Base-by-base conservation (phyloP, 2,888 invertebrate genomes). In the Perithous albicinctus region DNA sequence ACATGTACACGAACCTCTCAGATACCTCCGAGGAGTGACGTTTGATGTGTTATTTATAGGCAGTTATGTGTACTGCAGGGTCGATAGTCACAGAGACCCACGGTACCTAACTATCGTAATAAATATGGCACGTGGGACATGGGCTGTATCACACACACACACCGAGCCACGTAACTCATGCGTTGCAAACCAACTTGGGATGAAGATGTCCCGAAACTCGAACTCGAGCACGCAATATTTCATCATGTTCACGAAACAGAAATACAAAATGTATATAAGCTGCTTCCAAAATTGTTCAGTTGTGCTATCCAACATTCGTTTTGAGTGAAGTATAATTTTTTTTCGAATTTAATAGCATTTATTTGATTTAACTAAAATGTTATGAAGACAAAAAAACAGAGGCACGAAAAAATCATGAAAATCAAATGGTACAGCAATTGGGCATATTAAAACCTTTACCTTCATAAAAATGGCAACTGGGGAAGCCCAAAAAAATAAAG, bases 11-110 rank as follows among this genome's bases (percentile, higher is more conserved):
- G 23, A 78, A 56, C 18, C 64, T 73, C 78, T 64, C 26, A 8
- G 78, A 78, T 64, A 43, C 41, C 43, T 54, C 8, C 26, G 64
- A 26, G 64, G 66, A 73, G 73, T 78, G 78, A 78, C 73, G 78
- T 67, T 73, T 78, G 78, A 78, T 73, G 73, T 54, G 73, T 78
- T 78, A 78, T 78, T 78, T 73, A 78, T 66, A 67, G 73, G 38
- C 56, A 43, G 43, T 59, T 48, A 38, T 73, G 56, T 73, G 29
- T 46, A 48, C 2, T 54, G 26, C 26, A 54, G 54, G 73, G 73
- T 73, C 78, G 78, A 78, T 73, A 73, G 73, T 67, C 59, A 56
- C n/a, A n/a, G n/a, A 43, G 64, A 38, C 38, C 38, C 59, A 23
- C 59, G 51, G 59, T 32, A 59, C n/a, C n/a, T n/a, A n/a, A n/a